Evolutionary conservation across 2,113 vertebrate species (phyloP).

Genomic region (Zosterops japonicus): DNA sequence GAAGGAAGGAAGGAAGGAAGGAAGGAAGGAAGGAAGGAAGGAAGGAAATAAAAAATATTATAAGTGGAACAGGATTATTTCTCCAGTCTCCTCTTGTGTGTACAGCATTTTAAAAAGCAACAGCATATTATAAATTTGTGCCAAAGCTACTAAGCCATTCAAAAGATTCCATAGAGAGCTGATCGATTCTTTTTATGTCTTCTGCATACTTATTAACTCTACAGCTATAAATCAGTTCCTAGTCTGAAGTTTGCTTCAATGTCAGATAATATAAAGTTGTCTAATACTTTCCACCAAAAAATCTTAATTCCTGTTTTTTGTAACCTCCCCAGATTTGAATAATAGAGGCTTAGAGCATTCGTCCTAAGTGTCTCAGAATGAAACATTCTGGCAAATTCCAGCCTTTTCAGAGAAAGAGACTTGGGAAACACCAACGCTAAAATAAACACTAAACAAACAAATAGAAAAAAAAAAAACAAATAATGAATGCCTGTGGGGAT

Average conservation of each 20-base stretch:
- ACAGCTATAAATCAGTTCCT: background rate
- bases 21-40: background rate
- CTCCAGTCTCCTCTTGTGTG: background rate
- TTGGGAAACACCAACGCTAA: background rate
- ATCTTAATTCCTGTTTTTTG: background rate
- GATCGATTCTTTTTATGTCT: background rate
- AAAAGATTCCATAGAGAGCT: background rate
- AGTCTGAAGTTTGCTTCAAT: background rate
- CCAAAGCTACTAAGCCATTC: background rate
- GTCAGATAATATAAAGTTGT: background rate
- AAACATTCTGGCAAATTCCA: background rate
- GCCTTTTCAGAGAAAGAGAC: background rate
- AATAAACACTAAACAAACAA: background rate
- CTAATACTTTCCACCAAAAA: background rate
- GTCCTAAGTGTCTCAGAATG: background rate
- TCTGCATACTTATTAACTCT: background rate
- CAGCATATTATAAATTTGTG: background rate
- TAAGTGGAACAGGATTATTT: background rate
- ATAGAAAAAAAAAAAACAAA: background rate
- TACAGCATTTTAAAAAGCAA: conserved; percentile 1
- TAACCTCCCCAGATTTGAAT: background rate
- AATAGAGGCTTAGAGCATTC: background rate
- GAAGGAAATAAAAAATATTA: background rate
- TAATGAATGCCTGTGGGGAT: background rate
- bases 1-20: no score